Conservation (phyloP, 2,888 invertebrate species). For the Torymus tubicola region DNA sequence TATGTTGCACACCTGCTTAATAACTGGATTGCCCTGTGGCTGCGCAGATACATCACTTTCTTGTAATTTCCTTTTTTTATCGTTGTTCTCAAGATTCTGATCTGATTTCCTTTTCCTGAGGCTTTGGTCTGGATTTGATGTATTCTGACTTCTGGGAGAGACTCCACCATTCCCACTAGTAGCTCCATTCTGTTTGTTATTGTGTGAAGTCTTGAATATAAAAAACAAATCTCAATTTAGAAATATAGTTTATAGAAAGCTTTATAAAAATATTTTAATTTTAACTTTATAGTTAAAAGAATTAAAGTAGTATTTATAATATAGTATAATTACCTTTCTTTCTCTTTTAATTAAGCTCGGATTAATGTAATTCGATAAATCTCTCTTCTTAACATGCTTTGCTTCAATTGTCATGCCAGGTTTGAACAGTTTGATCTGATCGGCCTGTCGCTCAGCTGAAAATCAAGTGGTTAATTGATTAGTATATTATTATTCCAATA, state of each 20-base stretch:
- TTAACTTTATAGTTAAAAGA: too few relatives aligned
- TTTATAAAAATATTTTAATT: too few relatives aligned
- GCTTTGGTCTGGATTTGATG: constrained; percentile 1
- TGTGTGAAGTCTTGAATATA: constrained; percentile 40
- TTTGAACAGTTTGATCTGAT: constrained; percentile 55
- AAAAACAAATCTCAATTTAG: constrained; percentile 1
- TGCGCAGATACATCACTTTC: constrained; percentile 22
- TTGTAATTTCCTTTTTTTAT: constrained; percentile 51
- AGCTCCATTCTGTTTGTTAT: constrained; percentile 44
- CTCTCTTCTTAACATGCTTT: constrained; percentile 78
- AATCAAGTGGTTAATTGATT: background rate
- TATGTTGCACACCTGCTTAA: constrained; percentile 30
- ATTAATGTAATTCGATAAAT: constrained; percentile 83
- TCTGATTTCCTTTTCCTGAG: constrained; percentile 50
- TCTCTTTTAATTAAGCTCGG: constrained; percentile 84
- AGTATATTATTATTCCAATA: too few relatives aligned
- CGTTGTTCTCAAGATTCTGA: constrained; percentile 41
- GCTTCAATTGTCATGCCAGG: constrained; percentile 54
- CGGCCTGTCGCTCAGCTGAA: constrained; percentile 55
- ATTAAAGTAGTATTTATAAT: too few relatives aligned
- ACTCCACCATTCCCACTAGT: constrained; percentile 49
- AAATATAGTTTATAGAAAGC: background rate
- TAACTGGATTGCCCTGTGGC: constrained; percentile 29
- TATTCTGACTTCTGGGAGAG: constrained; percentile 49
- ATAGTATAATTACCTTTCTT: constrained; percentile 70